Evolutionary conservation across 2,797 vertebrate genomes (phyloP), one percentile per base, ranked within the genome.

Genomic region (Schizopygopsis malacanthus): DNA sequence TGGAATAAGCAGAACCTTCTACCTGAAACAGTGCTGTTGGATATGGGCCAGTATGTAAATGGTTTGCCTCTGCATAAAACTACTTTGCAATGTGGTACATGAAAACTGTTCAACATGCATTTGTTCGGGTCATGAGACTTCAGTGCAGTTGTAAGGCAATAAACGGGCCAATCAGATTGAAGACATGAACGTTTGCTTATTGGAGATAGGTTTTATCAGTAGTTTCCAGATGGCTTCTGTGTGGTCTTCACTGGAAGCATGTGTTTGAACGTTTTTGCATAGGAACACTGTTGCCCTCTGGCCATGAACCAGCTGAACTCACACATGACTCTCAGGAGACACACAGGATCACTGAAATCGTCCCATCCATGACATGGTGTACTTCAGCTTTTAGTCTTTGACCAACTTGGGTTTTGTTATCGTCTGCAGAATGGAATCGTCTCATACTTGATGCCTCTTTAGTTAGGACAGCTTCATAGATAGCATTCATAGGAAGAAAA

Each of bases 131-230:
- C 33, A 52, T 4, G 4, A 59, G 80, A 77, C 56, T 59, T 6
- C 50, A 37, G 33, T 52, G 15, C 37, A 69, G 22, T 43, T 84
- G 65, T 43, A 71, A 37, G 41, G 8, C 43, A 16, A 8, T 54
- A 18, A 54, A 73, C n/a, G 8, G 16, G 18, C 56, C 52, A 25
- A 39, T 69, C 50, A n/a, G 81, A 63, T 7, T 33, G 7, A 67
- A 77, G 33, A 78, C 80, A 56, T 90, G 90, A 86, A 87, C 61
- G 80, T 87, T 79, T 85, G 85, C 56, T 25, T 63, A 43, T 54
- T 88, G 59, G 84, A 92, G 94, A 95, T 95, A 95, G 54, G 88
- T 87, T 91, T 95, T 95, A 96, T 96, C 95, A 91, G 92, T 89
- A n/a, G 63, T 85, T 87, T 56, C 54, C 94, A 91, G 92, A 88